Evolutionary conservation across 2,888 invertebrate genomes (phyloP).

Genomic region (Amiota minor): DNA sequence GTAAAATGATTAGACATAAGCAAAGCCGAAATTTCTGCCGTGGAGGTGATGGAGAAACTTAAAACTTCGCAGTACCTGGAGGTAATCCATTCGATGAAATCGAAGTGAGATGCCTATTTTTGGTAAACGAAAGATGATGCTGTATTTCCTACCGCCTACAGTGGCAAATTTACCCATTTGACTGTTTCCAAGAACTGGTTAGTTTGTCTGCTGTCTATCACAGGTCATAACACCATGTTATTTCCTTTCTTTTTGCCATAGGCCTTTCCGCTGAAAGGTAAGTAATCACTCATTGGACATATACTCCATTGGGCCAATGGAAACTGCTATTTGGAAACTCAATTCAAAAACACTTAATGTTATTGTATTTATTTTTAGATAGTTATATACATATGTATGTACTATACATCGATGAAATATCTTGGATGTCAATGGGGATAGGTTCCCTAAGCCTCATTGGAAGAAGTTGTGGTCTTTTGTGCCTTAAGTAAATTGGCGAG

Average conservation of each 20-base stretch:
- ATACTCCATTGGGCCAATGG: no score
- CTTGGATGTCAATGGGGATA: no score
- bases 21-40: constrained; percentile 60
- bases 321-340: no score
- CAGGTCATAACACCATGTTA: constrained; percentile 76
- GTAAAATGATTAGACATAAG: no score
- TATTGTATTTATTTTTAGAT: no score
- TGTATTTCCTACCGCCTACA: constrained; percentile 79
- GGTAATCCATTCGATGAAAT: constrained; percentile 52
- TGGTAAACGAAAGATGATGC: constrained; percentile 86
- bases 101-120: constrained; percentile 89
- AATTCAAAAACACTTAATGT: no score
- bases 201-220: constrained; percentile 88
- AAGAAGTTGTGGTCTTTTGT: no score
- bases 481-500: no score
- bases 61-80: constrained; percentile 41
- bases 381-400: no score
- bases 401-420: no score
- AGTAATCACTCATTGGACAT: no score
- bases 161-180: constrained; percentile 82
- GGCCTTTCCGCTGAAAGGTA: constrained; percentile 86
- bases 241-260: constrained; percentile 87
- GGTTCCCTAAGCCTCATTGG: no score
- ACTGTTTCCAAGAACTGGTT: constrained; percentile 87
- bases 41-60: constrained; percentile 28